Evolutionary conservation across 2,113 vertebrate species (phyloP), one percentile per base, ranked within the genome.

Genomic region (Paramormyrops kingsleyae): DNA sequence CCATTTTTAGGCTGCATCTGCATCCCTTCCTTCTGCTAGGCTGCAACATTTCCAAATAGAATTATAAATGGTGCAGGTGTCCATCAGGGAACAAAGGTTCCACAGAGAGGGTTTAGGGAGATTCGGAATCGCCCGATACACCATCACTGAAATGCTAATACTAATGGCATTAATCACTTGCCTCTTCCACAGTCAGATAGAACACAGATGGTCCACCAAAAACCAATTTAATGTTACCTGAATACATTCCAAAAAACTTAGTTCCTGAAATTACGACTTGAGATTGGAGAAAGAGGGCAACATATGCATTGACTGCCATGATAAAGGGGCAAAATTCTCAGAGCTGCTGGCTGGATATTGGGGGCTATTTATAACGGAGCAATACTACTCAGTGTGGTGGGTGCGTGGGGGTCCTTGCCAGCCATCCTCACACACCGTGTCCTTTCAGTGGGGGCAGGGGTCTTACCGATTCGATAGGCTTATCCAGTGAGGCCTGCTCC

Each of bases 401-500:
- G n/a, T n/a, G n/a, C n/a, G 19, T 5, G 53, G 53, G 53, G 95
- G 94, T 94, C 66, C 46, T 95, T 96, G 94, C 97, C 94, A 96
- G 96, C 95, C 96, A 96, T 94, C 93, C 93, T 93, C 96, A 97
- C 95, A 92, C 94, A 92, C 46, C 91, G 2, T 95, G 50, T 62
- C 92, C 89, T 21, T 90, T 89, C 89, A 92, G 90, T 7, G 13
- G 94, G 17, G 93, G 92, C 44, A n/a, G 50, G 49, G 35, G 31
- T 94, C 99, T 99, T 99, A 99, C 99, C 98, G 99, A 97, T 98
- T 99, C 99, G 92, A 99, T 99, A 91, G 99, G 99, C 96, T 99
- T 99, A 97, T 99, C 99, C 94, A 99, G 95, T 91, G 99, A 99
- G 0, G 99, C 98, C 92, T 99, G 98, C 93, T 99, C 99, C 93